Conservation (phyloP, 2,113 vertebrate genomes). For the Paralichthys olivaceus region DNA sequence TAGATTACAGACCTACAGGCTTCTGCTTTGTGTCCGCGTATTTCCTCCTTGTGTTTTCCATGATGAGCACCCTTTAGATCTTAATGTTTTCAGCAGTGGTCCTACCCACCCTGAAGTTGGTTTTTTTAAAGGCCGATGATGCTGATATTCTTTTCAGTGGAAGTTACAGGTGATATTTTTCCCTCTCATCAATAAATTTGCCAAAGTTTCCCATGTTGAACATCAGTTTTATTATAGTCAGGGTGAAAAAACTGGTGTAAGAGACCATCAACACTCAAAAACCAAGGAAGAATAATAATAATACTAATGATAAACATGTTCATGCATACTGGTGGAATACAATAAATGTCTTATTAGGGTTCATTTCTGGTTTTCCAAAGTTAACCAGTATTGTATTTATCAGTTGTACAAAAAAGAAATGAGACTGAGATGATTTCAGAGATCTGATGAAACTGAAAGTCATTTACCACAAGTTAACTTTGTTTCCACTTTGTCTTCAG, state of each 20-base stretch:
- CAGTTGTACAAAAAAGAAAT: constrained; percentile 11
- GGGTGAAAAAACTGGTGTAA: neutral
- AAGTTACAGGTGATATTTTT: constrained; percentile 16
- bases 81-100: constrained; percentile 71
- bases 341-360: neutral
- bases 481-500: constrained; percentile 69
- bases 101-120: constrained; percentile 42
- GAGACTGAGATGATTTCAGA: neutral
- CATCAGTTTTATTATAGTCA: constrained; percentile 29
- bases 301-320: neutral
- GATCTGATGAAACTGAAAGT: neutral
- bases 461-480: neutral
- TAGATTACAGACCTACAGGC: constrained; percentile 73
- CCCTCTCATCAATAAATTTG: neutral
- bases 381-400: constrained; percentile 20
- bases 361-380: constrained; percentile 4
- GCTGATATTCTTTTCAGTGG: constrained; percentile 18
- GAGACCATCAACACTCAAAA: neutral
- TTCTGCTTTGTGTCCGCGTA: constrained; percentile 69
- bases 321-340: neutral
- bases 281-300: neutral
- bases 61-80: constrained; percentile 64
- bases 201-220: constrained; percentile 6
- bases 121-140: constrained; percentile 14
- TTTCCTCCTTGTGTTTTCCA: constrained; percentile 78